These are phyloP conservation scores for Bursaphelenchus okinawaensis DNA, from an alignment of 2,888 invertebrate genomes.

Conservation along the genomic window DNA sequence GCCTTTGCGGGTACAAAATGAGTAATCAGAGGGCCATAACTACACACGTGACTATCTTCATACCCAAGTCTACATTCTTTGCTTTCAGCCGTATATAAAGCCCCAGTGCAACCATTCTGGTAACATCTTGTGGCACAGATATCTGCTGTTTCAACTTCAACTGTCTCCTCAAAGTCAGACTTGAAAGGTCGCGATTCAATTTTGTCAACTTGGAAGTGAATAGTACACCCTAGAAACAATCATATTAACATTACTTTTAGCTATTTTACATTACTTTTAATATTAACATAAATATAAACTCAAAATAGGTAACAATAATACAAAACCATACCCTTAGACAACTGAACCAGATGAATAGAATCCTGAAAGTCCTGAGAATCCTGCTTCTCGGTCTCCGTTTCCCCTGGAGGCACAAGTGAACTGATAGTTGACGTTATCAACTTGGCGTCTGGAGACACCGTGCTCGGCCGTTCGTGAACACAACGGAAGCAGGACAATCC, in stretches of 20 bases:
- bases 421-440: slow-evolving; percentile 32
- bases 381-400: neutral
- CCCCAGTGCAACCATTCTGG: slow-evolving; percentile 51
- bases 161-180: slow-evolving; percentile 39
- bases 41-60: slow-evolving; percentile 41
- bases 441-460: slow-evolving; percentile 27
- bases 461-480: slow-evolving; percentile 26
- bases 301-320: too few species aligned
- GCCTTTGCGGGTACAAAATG: slow-evolving; percentile 18
- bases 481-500: slow-evolving; percentile 51
- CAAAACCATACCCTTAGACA: slow-evolving; percentile 2
- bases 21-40: slow-evolving; percentile 27
- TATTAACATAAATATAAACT: too few species aligned
- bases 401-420: slow-evolving; percentile 13
- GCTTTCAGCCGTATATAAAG: slow-evolving; percentile 33
- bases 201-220: slow-evolving; percentile 49
- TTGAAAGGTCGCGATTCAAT: slow-evolving; percentile 36
- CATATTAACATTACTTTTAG: neutral
- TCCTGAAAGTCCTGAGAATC: slow-evolving; percentile 3
- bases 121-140: slow-evolving; percentile 49
- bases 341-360: slow-evolving; percentile 6
- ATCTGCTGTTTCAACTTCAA: slow-evolving; percentile 35
- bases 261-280: too few species aligned
- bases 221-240: slow-evolving; percentile 38
- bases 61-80: slow-evolving; percentile 39